phyloP scores from a whole-genome alignment of 2,888 invertebrate genomes.

The Saturnia japonica region DNA sequence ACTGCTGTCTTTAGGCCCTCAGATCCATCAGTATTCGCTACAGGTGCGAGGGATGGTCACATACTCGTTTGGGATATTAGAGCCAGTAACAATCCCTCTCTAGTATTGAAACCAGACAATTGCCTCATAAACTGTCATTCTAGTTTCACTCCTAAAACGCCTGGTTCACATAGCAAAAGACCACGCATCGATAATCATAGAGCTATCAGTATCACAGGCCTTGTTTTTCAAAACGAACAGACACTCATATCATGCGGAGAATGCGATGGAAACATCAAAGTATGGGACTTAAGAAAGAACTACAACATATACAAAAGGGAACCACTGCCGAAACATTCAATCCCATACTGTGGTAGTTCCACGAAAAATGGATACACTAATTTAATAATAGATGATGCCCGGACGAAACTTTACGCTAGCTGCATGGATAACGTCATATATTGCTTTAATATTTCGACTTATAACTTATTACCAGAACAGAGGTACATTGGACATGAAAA shows the following conservation, averaged over 20 bases:
- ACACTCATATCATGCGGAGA: constrained; percentile 93
- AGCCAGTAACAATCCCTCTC: constrained; percentile 56
- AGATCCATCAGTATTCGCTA: constrained; percentile 90
- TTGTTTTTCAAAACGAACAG: constrained; percentile 90
- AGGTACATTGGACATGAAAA: constrained; percentile 88
- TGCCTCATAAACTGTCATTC: constrained; percentile 86
- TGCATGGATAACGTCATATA: constrained; percentile 94
- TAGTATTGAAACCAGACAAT: constrained; percentile 85
- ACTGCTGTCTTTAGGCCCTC: constrained; percentile 88
- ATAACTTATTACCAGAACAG: constrained; percentile 84
- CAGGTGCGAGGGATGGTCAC: constrained; percentile 93
- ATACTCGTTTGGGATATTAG: constrained; percentile 92
- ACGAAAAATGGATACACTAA: constrained; percentile 88
- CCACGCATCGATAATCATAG: constrained; percentile 75
- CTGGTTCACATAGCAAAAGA: constrained; percentile 76
- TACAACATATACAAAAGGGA: constrained; percentile 86
- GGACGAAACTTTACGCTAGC: constrained; percentile 89
- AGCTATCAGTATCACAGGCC: constrained; percentile 90
- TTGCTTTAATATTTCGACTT: constrained; percentile 89
- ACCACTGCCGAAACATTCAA: constrained; percentile 86
- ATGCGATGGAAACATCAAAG: constrained; percentile 92
- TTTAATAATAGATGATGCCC: constrained; percentile 86
- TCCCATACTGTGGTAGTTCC: constrained; percentile 88
- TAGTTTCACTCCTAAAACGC: constrained; percentile 70
- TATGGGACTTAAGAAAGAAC: constrained; percentile 93